Percentiles rank a stretch among this genome's conserved stretches.
These are phyloP conservation scores for Hoplostethus mediterraneus DNA, from an alignment of 2,797 vertebrate species.

Conservation along the genomic window DNA sequence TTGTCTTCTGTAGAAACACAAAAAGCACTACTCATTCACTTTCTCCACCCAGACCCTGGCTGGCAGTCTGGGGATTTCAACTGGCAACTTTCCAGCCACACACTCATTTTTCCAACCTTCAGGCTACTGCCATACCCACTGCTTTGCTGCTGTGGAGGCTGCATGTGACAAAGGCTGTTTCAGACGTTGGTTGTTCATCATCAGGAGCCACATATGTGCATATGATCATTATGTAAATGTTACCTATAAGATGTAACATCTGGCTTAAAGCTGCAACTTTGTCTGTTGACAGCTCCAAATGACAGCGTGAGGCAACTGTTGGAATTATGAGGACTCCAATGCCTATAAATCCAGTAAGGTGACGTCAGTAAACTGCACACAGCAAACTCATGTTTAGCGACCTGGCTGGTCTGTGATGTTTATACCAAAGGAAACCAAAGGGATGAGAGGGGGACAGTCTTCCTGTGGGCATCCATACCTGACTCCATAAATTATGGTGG, in stretches of 20 bases:
- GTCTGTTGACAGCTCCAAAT: no score
- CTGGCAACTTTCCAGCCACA: slow-evolving; percentile 53
- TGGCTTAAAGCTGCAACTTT: not conserved
- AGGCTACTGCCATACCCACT: slow-evolving; percentile 36
- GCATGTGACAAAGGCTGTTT: slow-evolving; percentile 29
- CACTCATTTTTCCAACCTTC: slow-evolving; percentile 54
- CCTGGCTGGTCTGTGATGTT: no score
- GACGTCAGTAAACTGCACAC: no score
- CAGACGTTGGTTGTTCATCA: slow-evolving; percentile 40
- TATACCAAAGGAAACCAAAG: no score
- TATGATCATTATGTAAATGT: not conserved
- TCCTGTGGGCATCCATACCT: no score
- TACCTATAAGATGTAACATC: not conserved
- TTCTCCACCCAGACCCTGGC: slow-evolving; percentile 50
- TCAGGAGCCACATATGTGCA: slow-evolving; percentile 1
- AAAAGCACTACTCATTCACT: slow-evolving; percentile 57
- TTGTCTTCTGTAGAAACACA: slow-evolving; percentile 69
- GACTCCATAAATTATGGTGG: no score
- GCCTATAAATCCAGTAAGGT: no score
- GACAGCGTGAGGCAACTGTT: no score
- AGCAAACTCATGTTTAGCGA: no score
- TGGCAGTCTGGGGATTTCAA: slow-evolving; percentile 57
- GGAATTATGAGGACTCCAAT: no score
- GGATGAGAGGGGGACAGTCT: no score
- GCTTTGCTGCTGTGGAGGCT: slow-evolving; percentile 31